Evolutionary conservation across 2,888 invertebrate genomes (phyloP), one percentile per base, ranked within the genome.

Genomic region (Antheraea assamensis): DNA sequence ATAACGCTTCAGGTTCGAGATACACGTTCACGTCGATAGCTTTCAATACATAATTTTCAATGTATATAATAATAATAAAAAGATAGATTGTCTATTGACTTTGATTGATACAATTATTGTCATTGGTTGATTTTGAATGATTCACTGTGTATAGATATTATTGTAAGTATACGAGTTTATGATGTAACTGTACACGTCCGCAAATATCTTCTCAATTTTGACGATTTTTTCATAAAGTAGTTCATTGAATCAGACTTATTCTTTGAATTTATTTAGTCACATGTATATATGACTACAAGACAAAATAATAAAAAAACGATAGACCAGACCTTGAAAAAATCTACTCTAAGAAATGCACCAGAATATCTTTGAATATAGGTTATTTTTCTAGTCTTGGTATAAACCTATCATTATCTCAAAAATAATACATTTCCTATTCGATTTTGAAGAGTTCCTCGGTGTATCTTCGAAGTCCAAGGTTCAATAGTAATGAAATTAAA

Each of bases 51-150:
- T 21, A n/a, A 35, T 8, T n/a, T 68, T 68, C 5, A 35, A 35
- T 68, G 68, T 68, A 68, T 35, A 68, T 68, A 68, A 35, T n/a
- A 35, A 68, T 68, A 68, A 31, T 66, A 30, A 66, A 30, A 30
- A 64, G 27, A 5, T 64, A 8, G 66, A 68, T 35, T 35, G 68
- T 66, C 66, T 30, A 68, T 68, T 68, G 24, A n/a, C n/a, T 68
- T 68, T n/a, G 68, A 35, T 68, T 68, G 35, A 35, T 10, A 35
- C 8, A 35, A 35, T n/a, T n/a, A 35, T 68, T 64, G 17, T 30
- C 30, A 64, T 30, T 58, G 0, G 24, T 58, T 64, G 61, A 64
- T 30, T 30, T n/a, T 64, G 0, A 30, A 17, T 30, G 27, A 30
- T 30, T 64, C 27, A 64, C 27, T 17, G 30, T 64, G 27, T 64